Conservation (phyloP, 2,113 vertebrate genomes). For the Rhinichthys klamathensis region DNA sequence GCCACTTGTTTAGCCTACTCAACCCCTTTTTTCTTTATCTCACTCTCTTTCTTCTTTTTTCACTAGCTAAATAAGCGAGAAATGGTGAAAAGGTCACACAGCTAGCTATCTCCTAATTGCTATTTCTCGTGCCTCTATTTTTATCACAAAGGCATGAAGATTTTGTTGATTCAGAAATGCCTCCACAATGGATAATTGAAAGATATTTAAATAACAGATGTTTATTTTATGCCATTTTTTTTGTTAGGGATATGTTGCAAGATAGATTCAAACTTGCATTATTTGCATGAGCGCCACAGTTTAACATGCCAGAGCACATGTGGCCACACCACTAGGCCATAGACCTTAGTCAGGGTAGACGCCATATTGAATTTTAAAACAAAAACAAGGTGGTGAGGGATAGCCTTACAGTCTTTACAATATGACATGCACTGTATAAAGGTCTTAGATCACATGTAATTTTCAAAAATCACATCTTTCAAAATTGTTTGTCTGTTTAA, state of each 20-base stretch:
- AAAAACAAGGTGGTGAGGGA: too few species aligned
- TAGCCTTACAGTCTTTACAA: too few species aligned
- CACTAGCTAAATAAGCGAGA: constrained; percentile 7
- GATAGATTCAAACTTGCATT: not conserved
- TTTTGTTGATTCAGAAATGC: not conserved
- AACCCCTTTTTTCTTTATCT: constrained; percentile 25
- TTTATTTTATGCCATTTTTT: not conserved
- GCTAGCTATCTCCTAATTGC: not conserved
- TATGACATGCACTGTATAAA: too few species aligned
- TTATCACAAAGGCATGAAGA: not conserved
- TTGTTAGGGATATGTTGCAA: not conserved
- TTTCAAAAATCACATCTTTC: too few species aligned
- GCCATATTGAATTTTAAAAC: too few species aligned
- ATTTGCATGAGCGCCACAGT: not conserved
- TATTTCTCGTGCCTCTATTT: not conserved
- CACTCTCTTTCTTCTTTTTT: not conserved
- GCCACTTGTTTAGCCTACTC: constrained; percentile 30
- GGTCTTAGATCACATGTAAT: too few species aligned
- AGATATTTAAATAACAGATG: not conserved
- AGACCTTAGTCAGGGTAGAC: too few species aligned
- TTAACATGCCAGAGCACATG: not conserved
- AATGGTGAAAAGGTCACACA: not conserved
- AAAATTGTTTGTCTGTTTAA: too few species aligned
- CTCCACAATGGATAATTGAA: not conserved
- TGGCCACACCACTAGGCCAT: too few species aligned